Evolutionary conservation across 2,888 invertebrate species (phyloP).

Genomic region (Acronicta alni): DNA sequence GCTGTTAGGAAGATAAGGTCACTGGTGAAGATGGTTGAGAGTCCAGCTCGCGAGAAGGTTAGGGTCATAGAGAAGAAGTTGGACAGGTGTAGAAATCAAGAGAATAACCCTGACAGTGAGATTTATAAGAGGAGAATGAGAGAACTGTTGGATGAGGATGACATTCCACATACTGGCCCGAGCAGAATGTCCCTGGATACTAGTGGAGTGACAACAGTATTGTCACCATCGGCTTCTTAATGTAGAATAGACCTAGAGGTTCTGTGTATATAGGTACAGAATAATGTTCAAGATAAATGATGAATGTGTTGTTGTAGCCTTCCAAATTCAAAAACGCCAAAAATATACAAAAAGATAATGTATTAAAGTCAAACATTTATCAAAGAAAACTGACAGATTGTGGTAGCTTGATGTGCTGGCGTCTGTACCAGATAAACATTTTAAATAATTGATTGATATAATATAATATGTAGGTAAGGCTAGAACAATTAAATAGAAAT

Average conservation of each 20-base stretch:
- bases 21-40: conserved; percentile 95
- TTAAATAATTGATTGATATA: too few relatives aligned
- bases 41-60: conserved; percentile 91
- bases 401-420: too few relatives aligned
- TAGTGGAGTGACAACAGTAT: conserved; percentile 78
- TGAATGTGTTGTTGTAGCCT: too few relatives aligned
- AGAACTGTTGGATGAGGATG: conserved; percentile 94
- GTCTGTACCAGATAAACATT: too few relatives aligned
- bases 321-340: too few relatives aligned
- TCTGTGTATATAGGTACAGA: too few relatives aligned
- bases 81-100: conserved; percentile 97
- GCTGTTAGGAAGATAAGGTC: conserved; percentile 97
- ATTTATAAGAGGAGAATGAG: conserved; percentile 95
- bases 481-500: too few relatives aligned
- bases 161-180: conserved; percentile 77
- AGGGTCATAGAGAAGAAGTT: conserved; percentile 95
- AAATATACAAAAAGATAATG: too few relatives aligned
- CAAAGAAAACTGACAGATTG: too few relatives aligned
- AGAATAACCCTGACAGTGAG: conserved; percentile 96
- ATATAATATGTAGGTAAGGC: too few relatives aligned
- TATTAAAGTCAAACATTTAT: too few relatives aligned
- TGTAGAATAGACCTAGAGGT: conserved; percentile 10
- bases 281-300: too few relatives aligned
- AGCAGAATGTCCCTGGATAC: conserved; percentile 84
- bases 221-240: conserved; percentile 83